Conservation (phyloP, 2,888 invertebrate species). For the Tiliacea aurago region DNA sequence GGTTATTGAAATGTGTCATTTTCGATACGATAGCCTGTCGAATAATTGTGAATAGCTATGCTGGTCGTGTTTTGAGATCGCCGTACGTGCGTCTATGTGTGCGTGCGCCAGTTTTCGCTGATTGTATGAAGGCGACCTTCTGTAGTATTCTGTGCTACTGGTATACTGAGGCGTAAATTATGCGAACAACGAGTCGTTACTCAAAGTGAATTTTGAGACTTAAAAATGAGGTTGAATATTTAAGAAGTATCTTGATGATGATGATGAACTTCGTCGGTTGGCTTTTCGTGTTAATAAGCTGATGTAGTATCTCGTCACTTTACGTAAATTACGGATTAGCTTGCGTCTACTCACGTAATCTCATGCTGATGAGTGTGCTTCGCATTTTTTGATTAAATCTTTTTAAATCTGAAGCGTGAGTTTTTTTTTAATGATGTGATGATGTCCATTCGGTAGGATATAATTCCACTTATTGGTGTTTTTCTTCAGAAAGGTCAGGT, state of each 20-base stretch:
- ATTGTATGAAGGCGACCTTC: neutral
- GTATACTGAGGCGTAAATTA: slow-evolving; percentile 40
- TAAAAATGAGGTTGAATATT: slow-evolving; percentile 60
- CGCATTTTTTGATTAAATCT: neutral
- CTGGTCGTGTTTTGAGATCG: no score
- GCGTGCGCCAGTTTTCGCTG: no score
- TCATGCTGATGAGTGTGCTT: slow-evolving; percentile 7
- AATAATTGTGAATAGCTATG: no score
- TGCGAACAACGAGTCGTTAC: slow-evolving; percentile 43
- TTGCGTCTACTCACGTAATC: slow-evolving; percentile 13
- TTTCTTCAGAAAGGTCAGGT: no score
- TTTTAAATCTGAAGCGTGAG: neutral
- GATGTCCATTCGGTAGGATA: neutral
- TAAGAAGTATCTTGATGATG: slow-evolving; percentile 34
- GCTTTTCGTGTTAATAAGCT: slow-evolving; percentile 44
- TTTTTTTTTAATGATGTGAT: no score
- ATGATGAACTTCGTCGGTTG: slow-evolving; percentile 44
- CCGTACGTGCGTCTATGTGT: neutral
- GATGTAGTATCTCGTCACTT: slow-evolving; percentile 30
- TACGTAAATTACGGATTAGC: slow-evolving; percentile 45
- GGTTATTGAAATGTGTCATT: no score
- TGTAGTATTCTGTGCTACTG: slow-evolving; percentile 3
- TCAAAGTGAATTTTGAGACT: slow-evolving; percentile 63
- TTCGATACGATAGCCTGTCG: no score
- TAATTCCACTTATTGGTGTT: neutral